Evolutionary conservation across 2,888 invertebrate species (phyloP).

Genomic region (Eupsilia transversa): DNA sequence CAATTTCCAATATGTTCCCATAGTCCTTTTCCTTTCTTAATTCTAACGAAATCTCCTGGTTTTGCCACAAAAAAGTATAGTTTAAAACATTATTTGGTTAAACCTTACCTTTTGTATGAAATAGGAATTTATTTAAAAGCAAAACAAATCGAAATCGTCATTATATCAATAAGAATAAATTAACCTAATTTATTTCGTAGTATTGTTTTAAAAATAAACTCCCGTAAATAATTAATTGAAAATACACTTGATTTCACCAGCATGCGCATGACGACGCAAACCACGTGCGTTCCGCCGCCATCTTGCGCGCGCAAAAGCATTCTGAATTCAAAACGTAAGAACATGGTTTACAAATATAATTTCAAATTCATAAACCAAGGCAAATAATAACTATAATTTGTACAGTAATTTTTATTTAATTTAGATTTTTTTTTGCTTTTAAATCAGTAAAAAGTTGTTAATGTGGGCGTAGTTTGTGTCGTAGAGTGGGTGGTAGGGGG

Average conservation of each 20-base stretch:
- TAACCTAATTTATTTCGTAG: not conserved
- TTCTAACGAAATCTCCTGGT: not conserved
- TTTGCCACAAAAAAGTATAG: not conserved
- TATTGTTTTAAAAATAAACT: conserved; percentile 37
- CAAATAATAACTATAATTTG: not conserved
- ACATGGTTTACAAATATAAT: not conserved
- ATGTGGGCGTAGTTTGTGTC: conserved; percentile 68
- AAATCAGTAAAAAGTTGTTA: conserved; percentile 52
- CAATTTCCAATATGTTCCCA: not conserved
- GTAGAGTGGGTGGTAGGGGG: conserved; percentile 64
- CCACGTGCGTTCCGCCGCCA: conserved; percentile 62
- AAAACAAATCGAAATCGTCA: not conserved
- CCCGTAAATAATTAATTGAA: conserved; percentile 42
- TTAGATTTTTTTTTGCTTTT: not conserved
- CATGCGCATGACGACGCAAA: conserved; percentile 70
- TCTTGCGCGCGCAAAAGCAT: conserved; percentile 51
- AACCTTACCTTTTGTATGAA: not conserved
- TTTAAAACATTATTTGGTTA: too few relatives aligned
- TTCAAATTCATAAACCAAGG: not conserved
- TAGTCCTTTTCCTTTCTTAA: not conserved
- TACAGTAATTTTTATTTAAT: not conserved
- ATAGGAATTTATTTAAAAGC: not conserved
- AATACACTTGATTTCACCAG: conserved; percentile 48
- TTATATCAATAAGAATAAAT: not conserved
- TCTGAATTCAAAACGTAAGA: conserved; percentile 17